Evolutionary conservation across 2,113 vertebrate species (phyloP).

Genomic region (Tupaia chinensis): DNA sequence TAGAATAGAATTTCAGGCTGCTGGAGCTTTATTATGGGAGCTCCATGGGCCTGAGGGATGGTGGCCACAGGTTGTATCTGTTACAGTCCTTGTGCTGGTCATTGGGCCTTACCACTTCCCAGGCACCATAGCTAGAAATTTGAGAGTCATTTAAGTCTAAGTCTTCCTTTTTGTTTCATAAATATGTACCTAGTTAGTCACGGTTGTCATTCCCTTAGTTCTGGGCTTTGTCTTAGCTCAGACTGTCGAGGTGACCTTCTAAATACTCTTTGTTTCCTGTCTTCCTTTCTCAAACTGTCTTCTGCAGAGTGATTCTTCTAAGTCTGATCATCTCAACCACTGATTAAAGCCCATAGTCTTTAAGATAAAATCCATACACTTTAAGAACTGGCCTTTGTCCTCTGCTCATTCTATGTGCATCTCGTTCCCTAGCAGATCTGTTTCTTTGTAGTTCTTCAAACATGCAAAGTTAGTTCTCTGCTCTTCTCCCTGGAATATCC

Average conservation of each 20-base stretch:
- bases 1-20: neutral
- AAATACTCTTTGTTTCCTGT: neutral
- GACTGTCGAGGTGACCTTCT: neutral
- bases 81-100: neutral
- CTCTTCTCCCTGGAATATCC: neutral
- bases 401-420: neutral
- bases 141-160: neutral
- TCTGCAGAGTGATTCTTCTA: neutral
- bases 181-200: neutral
- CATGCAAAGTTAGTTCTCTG: neutral
- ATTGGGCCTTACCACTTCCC: neutral
- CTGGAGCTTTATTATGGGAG: neutral
- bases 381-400: neutral
- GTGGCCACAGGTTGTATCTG: conserved; percentile 10
- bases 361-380: conserved; percentile 32
- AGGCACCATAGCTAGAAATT: neutral
- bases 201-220: neutral
- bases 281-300: conserved; percentile 31
- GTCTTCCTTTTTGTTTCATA: neutral
- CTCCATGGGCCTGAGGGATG: neutral
- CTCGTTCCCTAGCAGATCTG: neutral
- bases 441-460: conserved; percentile 3
- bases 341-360: neutral
- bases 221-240: neutral
- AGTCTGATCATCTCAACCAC: neutral